Percentiles rank a stretch among this genome's conserved stretches.
phyloP scores from a whole-genome alignment of 2,113 vertebrate genomes.

The Gnathonemus longibarbis region DNA sequence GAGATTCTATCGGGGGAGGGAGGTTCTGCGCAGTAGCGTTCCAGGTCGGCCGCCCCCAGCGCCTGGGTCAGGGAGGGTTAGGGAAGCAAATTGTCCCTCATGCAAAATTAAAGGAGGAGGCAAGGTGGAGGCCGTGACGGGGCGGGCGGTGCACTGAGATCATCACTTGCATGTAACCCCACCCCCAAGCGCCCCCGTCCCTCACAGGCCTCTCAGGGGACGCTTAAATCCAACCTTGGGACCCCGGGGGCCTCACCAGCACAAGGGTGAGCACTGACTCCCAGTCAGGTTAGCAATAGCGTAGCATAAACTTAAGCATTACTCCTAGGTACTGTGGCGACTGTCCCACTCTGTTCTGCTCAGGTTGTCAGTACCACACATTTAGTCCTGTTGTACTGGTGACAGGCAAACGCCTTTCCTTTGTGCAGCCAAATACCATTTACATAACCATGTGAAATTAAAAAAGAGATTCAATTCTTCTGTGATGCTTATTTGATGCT shows the following conservation, averaged over 20 bases:
- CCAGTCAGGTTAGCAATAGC: not conserved
- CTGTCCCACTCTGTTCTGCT: not conserved
- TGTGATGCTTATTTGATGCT: not conserved
- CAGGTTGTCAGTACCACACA: not conserved
- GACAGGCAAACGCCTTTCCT: not conserved
- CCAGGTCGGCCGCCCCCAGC: not conserved
- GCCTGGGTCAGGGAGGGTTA: not conserved
- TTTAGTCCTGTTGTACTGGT: not conserved
- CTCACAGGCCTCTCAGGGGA: not conserved
- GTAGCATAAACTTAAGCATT: not conserved
- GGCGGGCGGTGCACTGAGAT: not conserved
- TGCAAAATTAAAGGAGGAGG: conserved; percentile 1
- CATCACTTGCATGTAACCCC: not conserved
- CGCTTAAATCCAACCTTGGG: not conserved
- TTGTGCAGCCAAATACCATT: not conserved
- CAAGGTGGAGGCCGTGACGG: not conserved
- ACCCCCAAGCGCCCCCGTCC: not conserved
- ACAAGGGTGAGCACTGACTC: not conserved
- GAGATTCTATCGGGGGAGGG: not conserved
- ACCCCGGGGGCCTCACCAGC: not conserved
- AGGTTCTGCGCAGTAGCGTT: not conserved
- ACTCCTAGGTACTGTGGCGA: not conserved
- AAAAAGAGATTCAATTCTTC: not conserved
- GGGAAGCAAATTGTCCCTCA: not conserved
- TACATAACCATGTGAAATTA: not conserved